A percentile compares a stretch with the other conserved stretches of the same genome.
Conservation (phyloP, 1,140 invertebrate species). For the Drosophila pallidifrons region DNA sequence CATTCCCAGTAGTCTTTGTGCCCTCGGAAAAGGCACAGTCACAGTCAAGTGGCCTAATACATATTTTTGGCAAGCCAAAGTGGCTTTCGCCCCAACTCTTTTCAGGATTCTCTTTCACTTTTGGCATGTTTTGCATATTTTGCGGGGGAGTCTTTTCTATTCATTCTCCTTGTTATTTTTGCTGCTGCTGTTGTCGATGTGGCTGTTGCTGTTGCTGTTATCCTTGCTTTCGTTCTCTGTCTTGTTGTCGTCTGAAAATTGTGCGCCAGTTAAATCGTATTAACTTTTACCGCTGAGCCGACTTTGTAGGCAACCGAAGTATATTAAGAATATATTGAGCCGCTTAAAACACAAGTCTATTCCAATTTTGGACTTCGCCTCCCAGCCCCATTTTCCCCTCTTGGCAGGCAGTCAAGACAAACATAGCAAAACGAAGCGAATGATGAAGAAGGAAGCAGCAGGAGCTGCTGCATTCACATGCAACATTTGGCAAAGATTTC, state of each 20-base stretch:
- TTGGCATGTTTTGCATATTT: conserved; percentile 77
- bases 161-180: conserved; percentile 4
- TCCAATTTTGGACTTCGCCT: conserved; percentile 53
- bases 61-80: conserved; percentile 72
- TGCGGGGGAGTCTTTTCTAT: conserved; percentile 26
- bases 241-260: conserved; percentile 60
- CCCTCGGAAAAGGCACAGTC: conserved; percentile 13
- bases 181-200: conserved; percentile 3
- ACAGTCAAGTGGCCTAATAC: conserved; percentile 79
- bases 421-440: not conserved
- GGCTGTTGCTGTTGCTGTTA: conserved; percentile 1
- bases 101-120: conserved; percentile 35
- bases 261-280: conserved; percentile 77
- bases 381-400: conserved; percentile 5
- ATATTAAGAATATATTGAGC: conserved; percentile 83
- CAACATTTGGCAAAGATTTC: conserved; percentile 59
- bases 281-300: conserved; percentile 70
- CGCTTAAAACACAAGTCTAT: conserved; percentile 75
- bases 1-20: not conserved
- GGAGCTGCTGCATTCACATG: conserved; percentile 58
- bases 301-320: conserved; percentile 72
- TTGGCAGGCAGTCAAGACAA: conserved; percentile 72
- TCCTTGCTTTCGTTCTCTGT: not conserved
- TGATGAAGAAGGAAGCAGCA: not conserved
- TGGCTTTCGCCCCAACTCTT: conserved; percentile 48